These are phyloP conservation scores for Teinopalpus imperialis DNA, from an alignment of 2,888 invertebrate species.

Conservation along the genomic window DNA sequence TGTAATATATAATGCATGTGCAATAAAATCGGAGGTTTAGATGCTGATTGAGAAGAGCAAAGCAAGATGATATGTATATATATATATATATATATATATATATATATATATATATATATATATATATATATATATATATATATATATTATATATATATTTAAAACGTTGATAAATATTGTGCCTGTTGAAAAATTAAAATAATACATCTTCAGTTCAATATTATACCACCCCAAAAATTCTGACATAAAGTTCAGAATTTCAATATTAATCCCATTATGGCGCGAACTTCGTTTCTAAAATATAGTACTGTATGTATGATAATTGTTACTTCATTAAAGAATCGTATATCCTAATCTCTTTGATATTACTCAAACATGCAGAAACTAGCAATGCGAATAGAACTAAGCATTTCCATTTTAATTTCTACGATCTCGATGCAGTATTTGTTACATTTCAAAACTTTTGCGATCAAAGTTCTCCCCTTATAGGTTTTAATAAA, in stretches of 20 bases:
- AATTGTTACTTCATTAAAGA: background rate
- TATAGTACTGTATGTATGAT: background rate
- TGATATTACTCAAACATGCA: constrained; percentile 3
- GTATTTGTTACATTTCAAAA: constrained; percentile 15
- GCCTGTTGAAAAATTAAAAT: too few relatives aligned
- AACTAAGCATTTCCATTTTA: constrained; percentile 15
- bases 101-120: too few relatives aligned
- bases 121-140: too few relatives aligned
- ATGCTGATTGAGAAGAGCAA: too few relatives aligned
- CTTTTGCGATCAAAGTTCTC: constrained; percentile 17
- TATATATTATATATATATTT: too few relatives aligned
- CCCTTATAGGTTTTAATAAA: constrained; percentile 14
- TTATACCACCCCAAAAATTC: too few relatives aligned
- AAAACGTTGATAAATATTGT: too few relatives aligned
- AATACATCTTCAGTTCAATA: too few relatives aligned
- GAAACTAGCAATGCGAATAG: constrained; percentile 1
- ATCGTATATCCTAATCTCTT: background rate
- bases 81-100: too few relatives aligned
- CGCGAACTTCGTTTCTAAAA: background rate
- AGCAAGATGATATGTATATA: too few relatives aligned
- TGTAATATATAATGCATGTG: too few relatives aligned
- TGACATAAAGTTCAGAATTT: background rate
- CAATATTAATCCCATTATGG: background rate
- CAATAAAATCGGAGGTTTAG: too few relatives aligned
- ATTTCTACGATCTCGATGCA: constrained; percentile 16